Conservation (phyloP, 2,113 vertebrate genomes). For the Rutilus rutilus region DNA sequence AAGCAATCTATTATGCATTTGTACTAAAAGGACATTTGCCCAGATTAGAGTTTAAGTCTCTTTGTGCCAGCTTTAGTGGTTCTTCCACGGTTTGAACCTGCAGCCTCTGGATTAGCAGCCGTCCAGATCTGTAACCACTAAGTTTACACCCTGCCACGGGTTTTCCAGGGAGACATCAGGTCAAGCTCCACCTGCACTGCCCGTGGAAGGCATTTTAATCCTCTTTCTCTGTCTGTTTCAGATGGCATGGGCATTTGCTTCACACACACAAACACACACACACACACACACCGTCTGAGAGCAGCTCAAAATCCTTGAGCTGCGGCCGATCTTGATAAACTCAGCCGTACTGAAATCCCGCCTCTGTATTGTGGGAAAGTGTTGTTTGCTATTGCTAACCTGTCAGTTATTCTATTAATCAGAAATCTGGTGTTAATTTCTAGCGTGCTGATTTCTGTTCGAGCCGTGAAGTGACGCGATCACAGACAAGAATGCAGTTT, state of each 20-base stretch:
- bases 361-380: conserved; percentile 46
- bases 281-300: conserved; percentile 28
- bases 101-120: not conserved
- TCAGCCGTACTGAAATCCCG: conserved; percentile 53
- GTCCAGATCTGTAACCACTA: not conserved
- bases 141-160: not conserved
- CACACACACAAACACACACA: conserved; percentile 44
- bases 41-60: not conserved
- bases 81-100: not conserved
- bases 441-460: not conserved
- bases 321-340: conserved; percentile 68
- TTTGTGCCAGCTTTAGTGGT: not conserved
- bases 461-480: conserved; percentile 16
- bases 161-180: conserved; percentile 51
- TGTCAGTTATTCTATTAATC: conserved; percentile 28
- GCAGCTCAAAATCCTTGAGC: conserved; percentile 54
- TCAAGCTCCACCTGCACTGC: conserved; percentile 60
- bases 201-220: conserved; percentile 66
- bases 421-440: conserved; percentile 29
- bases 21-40: no score
- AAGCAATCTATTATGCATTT: not conserved
- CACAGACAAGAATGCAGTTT: not conserved
- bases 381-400: conserved; percentile 49
- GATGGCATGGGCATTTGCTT: conserved; percentile 51
- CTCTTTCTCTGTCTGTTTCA: conserved; percentile 54